These are phyloP conservation scores for Ceratitis capitata DNA, from an alignment of 1,140 invertebrate species.

Conservation along the genomic window DNA sequence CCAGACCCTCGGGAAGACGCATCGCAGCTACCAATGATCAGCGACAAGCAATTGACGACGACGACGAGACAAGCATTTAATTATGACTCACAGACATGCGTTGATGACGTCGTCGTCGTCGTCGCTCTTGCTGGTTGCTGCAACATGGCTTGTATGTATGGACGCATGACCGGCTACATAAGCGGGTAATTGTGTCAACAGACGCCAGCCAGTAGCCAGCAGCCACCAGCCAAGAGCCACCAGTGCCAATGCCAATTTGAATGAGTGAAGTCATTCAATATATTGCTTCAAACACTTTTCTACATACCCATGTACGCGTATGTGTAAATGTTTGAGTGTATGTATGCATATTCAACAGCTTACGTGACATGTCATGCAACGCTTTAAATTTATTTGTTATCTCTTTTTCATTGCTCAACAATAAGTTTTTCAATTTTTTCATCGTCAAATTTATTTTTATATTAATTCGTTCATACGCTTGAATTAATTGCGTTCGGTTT, in stretches of 20 bases:
- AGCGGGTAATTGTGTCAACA: not conserved
- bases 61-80: slow-evolving; percentile 25
- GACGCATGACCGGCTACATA: not conserved
- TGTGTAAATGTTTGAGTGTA: not conserved
- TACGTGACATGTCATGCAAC: no score
- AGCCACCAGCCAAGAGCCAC: not conserved
- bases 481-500: slow-evolving; percentile 32
- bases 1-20: not conserved
- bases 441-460: slow-evolving; percentile 14
- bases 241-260: slow-evolving; percentile 31
- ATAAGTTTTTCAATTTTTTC: not conserved
- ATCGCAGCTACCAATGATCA: not conserved
- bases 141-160: not conserved
- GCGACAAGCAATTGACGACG: slow-evolving; percentile 16
- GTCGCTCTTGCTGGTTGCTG: not conserved
- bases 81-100: not conserved
- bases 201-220: not conserved
- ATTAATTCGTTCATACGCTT: slow-evolving; percentile 29
- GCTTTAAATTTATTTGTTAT: no score
- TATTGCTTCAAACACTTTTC: not conserved
- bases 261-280: slow-evolving; percentile 37
- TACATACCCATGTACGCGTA: not conserved
- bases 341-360: not conserved
- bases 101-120: not conserved
- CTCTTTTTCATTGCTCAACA: not conserved